Evolutionary conservation across 2,797 vertebrate genomes (phyloP).

Genomic region (Poeciliopsis presidionis): DNA sequence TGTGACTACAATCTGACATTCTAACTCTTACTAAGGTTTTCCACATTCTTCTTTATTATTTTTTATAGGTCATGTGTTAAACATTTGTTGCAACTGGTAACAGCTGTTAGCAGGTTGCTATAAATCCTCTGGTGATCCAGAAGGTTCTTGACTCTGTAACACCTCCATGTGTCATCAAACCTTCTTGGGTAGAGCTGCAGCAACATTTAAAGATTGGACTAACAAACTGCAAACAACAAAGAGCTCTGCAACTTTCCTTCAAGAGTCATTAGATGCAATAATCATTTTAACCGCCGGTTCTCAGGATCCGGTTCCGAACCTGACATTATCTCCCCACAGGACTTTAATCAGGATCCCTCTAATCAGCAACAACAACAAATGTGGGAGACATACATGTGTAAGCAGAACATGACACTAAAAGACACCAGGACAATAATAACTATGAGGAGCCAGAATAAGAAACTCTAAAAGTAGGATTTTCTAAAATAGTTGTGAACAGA

Average conservation of each 20-base stretch:
- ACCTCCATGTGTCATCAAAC: slow-evolving; percentile 22
- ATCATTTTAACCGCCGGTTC: slow-evolving; percentile 53
- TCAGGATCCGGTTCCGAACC: slow-evolving; percentile 34
- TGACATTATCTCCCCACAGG: slow-evolving; percentile 37
- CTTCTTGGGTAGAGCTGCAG: slow-evolving; percentile 24
- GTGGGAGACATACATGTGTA: slow-evolving; percentile 25
- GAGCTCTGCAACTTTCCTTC: slow-evolving; percentile 40
- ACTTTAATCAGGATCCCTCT: slow-evolving; percentile 61
- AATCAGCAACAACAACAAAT: slow-evolving; percentile 60
- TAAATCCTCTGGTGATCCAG: slow-evolving; percentile 34
- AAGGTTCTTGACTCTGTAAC: slow-evolving; percentile 29
- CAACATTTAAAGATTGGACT: slow-evolving; percentile 34
- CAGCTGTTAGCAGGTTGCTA: slow-evolving; percentile 39
- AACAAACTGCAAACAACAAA: slow-evolving; percentile 37
- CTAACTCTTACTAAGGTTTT: background rate
- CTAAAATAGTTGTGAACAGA: slow-evolving; percentile 53
- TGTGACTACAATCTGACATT: background rate
- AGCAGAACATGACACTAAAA: background rate
- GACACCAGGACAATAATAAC: slow-evolving; percentile 31
- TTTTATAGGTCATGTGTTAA: slow-evolving; percentile 34
- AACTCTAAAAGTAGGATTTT: slow-evolving; percentile 38
- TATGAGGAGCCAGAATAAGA: slow-evolving; percentile 24
- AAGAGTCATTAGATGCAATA: slow-evolving; percentile 50
- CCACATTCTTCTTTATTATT: background rate
- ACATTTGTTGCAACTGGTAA: slow-evolving; percentile 46